Evolutionary conservation across 2,113 vertebrate species (phyloP).

Genomic region (Chelonoidis abingdonii): DNA sequence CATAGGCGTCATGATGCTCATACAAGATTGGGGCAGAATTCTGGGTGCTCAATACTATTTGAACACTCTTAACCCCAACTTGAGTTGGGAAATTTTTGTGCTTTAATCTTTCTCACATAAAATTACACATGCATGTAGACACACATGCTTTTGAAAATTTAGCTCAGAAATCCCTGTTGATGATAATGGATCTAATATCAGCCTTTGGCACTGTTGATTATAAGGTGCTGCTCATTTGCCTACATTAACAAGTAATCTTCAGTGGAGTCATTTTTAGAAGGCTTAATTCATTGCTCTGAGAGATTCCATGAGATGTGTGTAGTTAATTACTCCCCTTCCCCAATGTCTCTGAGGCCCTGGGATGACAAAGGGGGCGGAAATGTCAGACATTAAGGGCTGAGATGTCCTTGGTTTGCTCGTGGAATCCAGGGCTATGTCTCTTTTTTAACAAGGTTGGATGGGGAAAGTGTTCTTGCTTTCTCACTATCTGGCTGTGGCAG

Average conservation of each 20-base stretch:
- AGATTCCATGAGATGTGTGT: background rate
- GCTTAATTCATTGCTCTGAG: background rate
- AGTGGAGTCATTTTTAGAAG: background rate
- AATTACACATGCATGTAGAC: background rate
- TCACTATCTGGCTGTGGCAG: background rate
- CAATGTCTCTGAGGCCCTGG: background rate
- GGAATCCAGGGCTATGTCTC: background rate
- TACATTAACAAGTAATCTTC: background rate
- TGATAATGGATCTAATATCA: background rate
- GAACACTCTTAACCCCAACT: background rate
- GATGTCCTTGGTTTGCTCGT: background rate
- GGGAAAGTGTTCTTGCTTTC: background rate
- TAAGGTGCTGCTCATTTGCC: background rate
- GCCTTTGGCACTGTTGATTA: background rate
- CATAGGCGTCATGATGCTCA: background rate
- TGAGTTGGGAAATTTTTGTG: background rate
- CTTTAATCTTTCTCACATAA: background rate
- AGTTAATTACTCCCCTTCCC: background rate
- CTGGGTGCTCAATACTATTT: background rate
- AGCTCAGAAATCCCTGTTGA: background rate
- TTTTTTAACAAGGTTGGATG: background rate
- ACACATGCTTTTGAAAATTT: background rate
- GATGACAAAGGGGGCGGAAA: background rate
- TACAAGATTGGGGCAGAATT: background rate
- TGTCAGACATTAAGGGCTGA: background rate